Evolutionary conservation across 2,113 vertebrate species (phyloP), one percentile per base, ranked within the genome.

Genomic region (Ramphastos sulfuratus): DNA sequence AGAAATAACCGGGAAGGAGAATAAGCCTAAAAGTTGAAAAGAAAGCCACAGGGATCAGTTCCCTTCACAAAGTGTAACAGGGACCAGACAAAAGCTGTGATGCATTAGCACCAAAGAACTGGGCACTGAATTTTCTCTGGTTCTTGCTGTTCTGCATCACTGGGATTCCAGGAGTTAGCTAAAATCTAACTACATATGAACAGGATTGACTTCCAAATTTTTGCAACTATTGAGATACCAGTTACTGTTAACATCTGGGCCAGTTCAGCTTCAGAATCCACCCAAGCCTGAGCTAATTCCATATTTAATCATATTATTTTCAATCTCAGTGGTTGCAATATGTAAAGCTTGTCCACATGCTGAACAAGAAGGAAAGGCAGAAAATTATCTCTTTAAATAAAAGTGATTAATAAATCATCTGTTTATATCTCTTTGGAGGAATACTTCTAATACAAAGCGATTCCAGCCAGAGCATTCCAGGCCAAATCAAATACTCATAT

Each of bases 321-420:
- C 88, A 96, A 31, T 58, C 56, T 96, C 61, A 69, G 46, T 74
- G 87, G 90, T 64, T 79, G 91, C 84, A 92, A 89, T 55, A 92
- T 66, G 63, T 72, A 97, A 97, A 91, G 42, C 74, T 60, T 60
- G 81, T 93, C 82, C 90, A 90, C 92, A 95, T 52, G 71, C 71
- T 94, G 55, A 90, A 92, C 82, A 80, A 61, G 91, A 95, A 95
- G 69, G 58, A 78, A 90, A 91, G 66, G 84, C 82, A 95, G 80
- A 93, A 88, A 92, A 92, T 92, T 92, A 44, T 96, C 78, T 94
- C 72, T 92, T 93, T 91, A 94, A 96, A 96, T 93, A 95, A 96
- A 96, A 95, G 59, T 66, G 83, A 96, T 94, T 96, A 96, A 97
- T 96, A 96, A 96, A 96, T 97, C 96, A 97, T 58, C 95, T 95